Conservation (phyloP, 2,888 invertebrate genomes). For the Coenonympha glycerion region DNA sequence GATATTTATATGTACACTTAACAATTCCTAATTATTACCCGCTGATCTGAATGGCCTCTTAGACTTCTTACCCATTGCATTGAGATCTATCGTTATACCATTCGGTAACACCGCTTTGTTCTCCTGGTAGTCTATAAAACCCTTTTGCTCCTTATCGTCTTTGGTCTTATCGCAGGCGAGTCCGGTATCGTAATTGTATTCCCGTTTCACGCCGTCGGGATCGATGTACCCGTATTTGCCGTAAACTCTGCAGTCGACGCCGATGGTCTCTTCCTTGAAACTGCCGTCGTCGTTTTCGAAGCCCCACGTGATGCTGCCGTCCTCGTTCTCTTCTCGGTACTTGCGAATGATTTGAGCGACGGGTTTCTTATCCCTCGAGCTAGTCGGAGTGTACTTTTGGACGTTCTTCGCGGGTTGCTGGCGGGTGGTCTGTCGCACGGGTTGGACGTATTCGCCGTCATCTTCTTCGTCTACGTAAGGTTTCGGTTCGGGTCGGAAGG, state of each 20-base stretch:
- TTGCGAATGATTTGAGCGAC: constrained; percentile 82
- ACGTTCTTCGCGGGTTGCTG: constrained; percentile 59
- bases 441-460: constrained; percentile 59
- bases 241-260: constrained; percentile 83
- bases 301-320: constrained; percentile 91
- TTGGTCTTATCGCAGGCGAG: constrained; percentile 80
- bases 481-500: constrained; percentile 68
- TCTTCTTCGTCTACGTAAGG: constrained; percentile 68
- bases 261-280: constrained; percentile 89
- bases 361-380: constrained; percentile 78
- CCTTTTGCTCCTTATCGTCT: constrained; percentile 74
- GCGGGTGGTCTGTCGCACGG: constrained; percentile 63
- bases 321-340: constrained; percentile 86
- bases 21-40: constrained; percentile 62
- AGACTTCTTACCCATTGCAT: constrained; percentile 82
- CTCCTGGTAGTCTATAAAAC: constrained; percentile 83
- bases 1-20: constrained; percentile 41
- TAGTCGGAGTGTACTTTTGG: constrained; percentile 59
- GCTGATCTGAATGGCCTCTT: constrained; percentile 79
- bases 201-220: constrained; percentile 87
- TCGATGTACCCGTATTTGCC: constrained; percentile 90
- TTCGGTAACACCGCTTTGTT: constrained; percentile 83
- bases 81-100: constrained; percentile 82
- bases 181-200: constrained; percentile 89
- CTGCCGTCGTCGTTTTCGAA: constrained; percentile 92